Conservation (phyloP, 2,888 invertebrate genomes). For the Ornithoptera priamus region DNA sequence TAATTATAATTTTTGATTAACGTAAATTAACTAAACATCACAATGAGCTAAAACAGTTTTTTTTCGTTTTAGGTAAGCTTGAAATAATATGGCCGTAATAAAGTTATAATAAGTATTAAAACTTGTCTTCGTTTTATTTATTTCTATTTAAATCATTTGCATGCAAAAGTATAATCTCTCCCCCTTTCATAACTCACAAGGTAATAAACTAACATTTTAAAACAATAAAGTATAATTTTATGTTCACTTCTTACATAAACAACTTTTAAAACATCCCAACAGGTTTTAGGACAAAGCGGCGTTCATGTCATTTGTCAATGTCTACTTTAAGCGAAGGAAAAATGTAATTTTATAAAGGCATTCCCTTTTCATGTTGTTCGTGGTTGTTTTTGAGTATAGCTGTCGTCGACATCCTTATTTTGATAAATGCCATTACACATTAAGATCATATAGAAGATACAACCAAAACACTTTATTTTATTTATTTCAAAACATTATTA, state of each 20-base stretch:
- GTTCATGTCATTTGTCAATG: constrained; percentile 74
- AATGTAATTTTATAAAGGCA: constrained; percentile 78
- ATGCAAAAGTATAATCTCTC: no score
- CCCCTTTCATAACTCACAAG: no score
- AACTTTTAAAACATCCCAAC: constrained; percentile 21
- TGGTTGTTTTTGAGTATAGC: constrained; percentile 26
- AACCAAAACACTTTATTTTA: neutral
- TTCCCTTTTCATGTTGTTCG: constrained; percentile 63
- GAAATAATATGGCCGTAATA: no score
- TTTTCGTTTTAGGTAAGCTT: no score
- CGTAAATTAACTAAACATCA: no score
- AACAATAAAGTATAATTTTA: neutral
- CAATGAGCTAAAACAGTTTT: no score
- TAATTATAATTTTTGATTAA: no score
- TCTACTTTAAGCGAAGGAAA: constrained; percentile 71
- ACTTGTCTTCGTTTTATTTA: no score
- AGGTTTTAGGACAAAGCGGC: constrained; percentile 30
- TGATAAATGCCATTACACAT: constrained; percentile 17
- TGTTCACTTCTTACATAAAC: constrained; percentile 18
- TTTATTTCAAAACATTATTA: no score
- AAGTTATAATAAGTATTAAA: no score
- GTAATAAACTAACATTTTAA: no score
- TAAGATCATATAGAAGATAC: neutral
- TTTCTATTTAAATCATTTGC: no score
- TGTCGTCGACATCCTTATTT: constrained; percentile 23